Conservation (phyloP, 2,888 invertebrate species). For the Papilio elwesi region DNA sequence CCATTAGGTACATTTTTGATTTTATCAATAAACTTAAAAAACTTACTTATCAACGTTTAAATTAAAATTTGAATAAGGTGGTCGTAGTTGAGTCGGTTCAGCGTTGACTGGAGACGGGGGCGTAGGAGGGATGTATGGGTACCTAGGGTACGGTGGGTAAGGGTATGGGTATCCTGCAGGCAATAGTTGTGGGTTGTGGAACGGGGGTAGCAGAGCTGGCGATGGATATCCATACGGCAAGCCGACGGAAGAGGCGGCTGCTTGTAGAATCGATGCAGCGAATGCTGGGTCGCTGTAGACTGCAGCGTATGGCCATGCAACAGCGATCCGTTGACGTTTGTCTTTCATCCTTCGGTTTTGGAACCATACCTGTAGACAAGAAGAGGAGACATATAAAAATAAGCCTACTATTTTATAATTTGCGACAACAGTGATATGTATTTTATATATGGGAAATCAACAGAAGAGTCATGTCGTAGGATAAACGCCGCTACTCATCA, state of each 20-base stretch:
- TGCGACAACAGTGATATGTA: no score
- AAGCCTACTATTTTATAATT: not conserved
- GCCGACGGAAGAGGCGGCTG: slow-evolving; percentile 90
- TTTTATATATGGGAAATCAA: no score
- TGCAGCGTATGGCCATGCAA: slow-evolving; percentile 97
- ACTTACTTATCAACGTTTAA: slow-evolving; percentile 76
- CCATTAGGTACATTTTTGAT: slow-evolving; percentile 39
- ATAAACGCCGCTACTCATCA: not conserved
- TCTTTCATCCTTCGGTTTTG: slow-evolving; percentile 99
- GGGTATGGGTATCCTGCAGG: slow-evolving; percentile 84
- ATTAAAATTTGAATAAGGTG: slow-evolving; percentile 77
- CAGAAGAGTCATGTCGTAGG: no score
- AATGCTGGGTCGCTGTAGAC: slow-evolving; percentile 97
- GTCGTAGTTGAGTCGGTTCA: slow-evolving; percentile 74
- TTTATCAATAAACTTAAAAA: slow-evolving; percentile 41
- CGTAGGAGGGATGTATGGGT: slow-evolving; percentile 83
- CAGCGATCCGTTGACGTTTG: slow-evolving; percentile 96
- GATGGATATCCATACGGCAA: slow-evolving; percentile 86
- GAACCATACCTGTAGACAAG: slow-evolving; percentile 94
- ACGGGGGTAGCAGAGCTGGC: slow-evolving; percentile 84
- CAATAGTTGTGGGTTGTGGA: slow-evolving; percentile 83
- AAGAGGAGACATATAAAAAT: slow-evolving; percentile 22
- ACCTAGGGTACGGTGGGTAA: slow-evolving; percentile 80
- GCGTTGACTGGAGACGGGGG: slow-evolving; percentile 76
- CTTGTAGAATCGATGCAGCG: slow-evolving; percentile 95